Base-by-base conservation (phyloP, 1,140 invertebrate species). In the Araneus ventricosus region DNA sequence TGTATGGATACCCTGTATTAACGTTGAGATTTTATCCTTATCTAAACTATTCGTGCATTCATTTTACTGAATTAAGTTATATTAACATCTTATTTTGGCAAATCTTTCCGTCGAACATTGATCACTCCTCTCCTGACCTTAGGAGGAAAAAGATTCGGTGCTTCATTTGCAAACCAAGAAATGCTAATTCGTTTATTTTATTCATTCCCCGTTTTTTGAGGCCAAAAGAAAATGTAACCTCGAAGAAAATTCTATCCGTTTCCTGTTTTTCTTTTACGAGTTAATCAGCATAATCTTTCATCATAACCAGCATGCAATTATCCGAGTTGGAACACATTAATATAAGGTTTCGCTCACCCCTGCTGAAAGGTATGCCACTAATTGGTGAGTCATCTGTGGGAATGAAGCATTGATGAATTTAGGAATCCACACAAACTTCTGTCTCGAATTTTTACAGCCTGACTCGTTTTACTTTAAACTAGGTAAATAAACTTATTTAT, bases 271-370 rank as follows among this genome's bases (percentile, higher is more conserved):
- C 70, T 37, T 75, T 34, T 7, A 7, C 70, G 70, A 22, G 20
- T 75, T 75, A 75, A 75, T 75, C 70, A 75, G 70, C 30, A 75
- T 75, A 75, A 75, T 75, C 70, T 75, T 75, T 75, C 70, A 37
- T 37, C 70, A 75, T 75, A 75, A 37, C 70, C 70, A 75, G 70
- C 70, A 75, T 75, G 70, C 70, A 75, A 75, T 75, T 75, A 75
- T 75, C 70, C 10, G 27, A 17, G 67, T 30, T 37, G 34, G 34
- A 75, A 34, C 70, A 75, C 27, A 37, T n/a, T 37, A 37, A 75
- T 37, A 20, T 75, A 75, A 34, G 70, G 30, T 75, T 75, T 22
- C 70, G 27, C 67, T 75, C 30, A 20, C 34, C 70, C 70, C 70
- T 75, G 27, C 17, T 37, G 34, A 37, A 75, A 75, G 70, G 70